Conservation (phyloP, 2,888 invertebrate species). For the Ferrisia virgata region DNA sequence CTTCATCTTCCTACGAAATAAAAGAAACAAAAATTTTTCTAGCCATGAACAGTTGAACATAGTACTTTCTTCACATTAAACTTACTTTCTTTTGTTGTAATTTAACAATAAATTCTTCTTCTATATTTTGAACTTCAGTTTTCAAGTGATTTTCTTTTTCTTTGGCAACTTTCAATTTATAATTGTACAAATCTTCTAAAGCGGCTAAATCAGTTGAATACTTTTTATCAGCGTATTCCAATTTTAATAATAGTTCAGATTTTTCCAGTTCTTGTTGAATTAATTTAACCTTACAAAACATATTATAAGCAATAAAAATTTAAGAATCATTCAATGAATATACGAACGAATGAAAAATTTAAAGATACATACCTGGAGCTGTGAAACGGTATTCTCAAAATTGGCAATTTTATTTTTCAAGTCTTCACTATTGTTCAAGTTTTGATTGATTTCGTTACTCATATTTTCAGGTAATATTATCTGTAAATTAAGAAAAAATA, state of each 20-base stretch:
- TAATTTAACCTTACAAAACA: slow-evolving; percentile 13
- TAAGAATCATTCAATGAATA: background rate
- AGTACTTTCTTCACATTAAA: background rate
- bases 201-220: slow-evolving; percentile 2
- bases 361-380: background rate
- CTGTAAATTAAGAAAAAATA: background rate
- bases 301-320: background rate
- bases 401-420: background rate
- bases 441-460: background rate
- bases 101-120: slow-evolving; percentile 31
- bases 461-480: background rate
- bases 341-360: background rate
- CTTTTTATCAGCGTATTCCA: slow-evolving; percentile 19
- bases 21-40: background rate
- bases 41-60: background rate
- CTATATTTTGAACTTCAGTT: slow-evolving; percentile 34
- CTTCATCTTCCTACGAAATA: slow-evolving; percentile 29
- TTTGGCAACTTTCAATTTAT: slow-evolving; percentile 27
- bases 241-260: slow-evolving; percentile 1
- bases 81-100: slow-evolving; percentile 11
- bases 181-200: slow-evolving; percentile 28
- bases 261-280: slow-evolving; percentile 40
- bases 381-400: background rate
- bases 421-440: background rate
- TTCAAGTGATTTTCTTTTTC: slow-evolving; percentile 27